A percentile compares a stretch with the other conserved stretches of the same genome.
These are phyloP conservation scores for Noctua comes DNA, from an alignment of 2,888 invertebrate species.

Conservation along the genomic window DNA sequence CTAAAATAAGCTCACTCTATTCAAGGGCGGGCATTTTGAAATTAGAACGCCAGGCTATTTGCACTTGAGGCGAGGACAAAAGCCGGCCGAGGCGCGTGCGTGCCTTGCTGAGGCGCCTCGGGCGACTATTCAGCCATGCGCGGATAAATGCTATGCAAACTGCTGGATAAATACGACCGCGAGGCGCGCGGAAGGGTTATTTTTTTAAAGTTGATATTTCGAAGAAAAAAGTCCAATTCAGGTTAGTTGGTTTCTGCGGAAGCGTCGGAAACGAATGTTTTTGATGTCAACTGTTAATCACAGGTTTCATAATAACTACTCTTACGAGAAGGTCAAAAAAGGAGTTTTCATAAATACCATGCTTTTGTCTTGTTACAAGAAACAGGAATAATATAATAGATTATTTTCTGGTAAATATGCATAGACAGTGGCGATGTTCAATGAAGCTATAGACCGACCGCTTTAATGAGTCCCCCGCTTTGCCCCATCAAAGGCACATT, in stretches of 20 bases:
- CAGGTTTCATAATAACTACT: neutral
- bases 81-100: slow-evolving; percentile 76
- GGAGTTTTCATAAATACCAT: neutral
- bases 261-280: neutral
- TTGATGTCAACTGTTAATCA: neutral
- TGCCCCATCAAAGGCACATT: no score
- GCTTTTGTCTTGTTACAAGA: neutral
- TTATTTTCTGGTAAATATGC: neutral
- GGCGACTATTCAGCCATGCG: slow-evolving; percentile 71
- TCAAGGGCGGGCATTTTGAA: slow-evolving; percentile 80
- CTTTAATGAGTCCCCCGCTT: no score
- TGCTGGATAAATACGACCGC: slow-evolving; percentile 67
- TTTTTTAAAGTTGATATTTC: slow-evolving; percentile 50
- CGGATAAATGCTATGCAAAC: slow-evolving; percentile 72
- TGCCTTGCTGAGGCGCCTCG: slow-evolving; percentile 76
- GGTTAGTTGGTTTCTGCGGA: slow-evolving; percentile 27
- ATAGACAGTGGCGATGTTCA: neutral
- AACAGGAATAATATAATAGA: neutral
- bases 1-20: slow-evolving; percentile 76
- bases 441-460: neutral
- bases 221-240: slow-evolving; percentile 48
- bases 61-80: slow-evolving; percentile 84
- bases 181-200: slow-evolving; percentile 48
- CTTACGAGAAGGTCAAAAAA: neutral
- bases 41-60: slow-evolving; percentile 87